Evolutionary conservation across 2,888 invertebrate genomes (phyloP).

Genomic region (Megastigmus dorsalis): DNA sequence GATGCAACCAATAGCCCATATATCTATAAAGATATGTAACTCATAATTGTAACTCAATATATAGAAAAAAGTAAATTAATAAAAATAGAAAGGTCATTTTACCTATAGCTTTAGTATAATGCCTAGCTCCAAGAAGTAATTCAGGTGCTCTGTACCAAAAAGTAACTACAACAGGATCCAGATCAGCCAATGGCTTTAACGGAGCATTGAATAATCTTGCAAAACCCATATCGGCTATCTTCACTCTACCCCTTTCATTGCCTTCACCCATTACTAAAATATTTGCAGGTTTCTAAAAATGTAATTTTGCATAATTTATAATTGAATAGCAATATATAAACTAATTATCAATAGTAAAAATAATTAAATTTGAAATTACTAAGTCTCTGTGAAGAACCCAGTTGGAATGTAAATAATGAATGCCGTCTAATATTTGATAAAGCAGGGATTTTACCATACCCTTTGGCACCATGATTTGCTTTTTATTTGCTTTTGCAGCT

Average conservation of each 20-base stretch:
- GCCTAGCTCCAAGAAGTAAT: constrained; percentile 92
- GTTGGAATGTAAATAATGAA: constrained; percentile 98
- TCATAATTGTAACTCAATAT: constrained; percentile 47
- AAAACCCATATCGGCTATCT: constrained; percentile 99
- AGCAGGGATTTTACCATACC: constrained; percentile 98
- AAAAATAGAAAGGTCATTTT: constrained; percentile 60
- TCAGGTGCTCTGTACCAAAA: constrained; percentile 99
- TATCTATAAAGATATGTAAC: constrained; percentile 80
- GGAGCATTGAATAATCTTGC: constrained; percentile 98
- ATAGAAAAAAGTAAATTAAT: constrained; percentile 60
- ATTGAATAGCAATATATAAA: constrained; percentile 37
- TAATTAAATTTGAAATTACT: constrained; percentile 75
- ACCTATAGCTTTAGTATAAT: constrained; percentile 99
- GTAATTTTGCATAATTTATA: constrained; percentile 46
- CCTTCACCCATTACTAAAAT: constrained; percentile 99
- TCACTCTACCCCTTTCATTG: constrained; percentile 95
- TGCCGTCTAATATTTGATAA: constrained; percentile 98
- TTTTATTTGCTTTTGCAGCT: constrained; percentile 97
- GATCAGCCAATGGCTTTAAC: constrained; percentile 95
- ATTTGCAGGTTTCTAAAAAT: constrained; percentile 94
- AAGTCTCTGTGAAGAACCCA: constrained; percentile 99
- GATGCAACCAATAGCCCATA: constrained; percentile 99
- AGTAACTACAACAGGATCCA: constrained; percentile 99
- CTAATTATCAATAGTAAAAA: constrained; percentile 18
- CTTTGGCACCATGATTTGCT: constrained; percentile 95